phyloP scores from a whole-genome alignment of 2,113 vertebrate genomes.

The Eptesicus fuscus region DNA sequence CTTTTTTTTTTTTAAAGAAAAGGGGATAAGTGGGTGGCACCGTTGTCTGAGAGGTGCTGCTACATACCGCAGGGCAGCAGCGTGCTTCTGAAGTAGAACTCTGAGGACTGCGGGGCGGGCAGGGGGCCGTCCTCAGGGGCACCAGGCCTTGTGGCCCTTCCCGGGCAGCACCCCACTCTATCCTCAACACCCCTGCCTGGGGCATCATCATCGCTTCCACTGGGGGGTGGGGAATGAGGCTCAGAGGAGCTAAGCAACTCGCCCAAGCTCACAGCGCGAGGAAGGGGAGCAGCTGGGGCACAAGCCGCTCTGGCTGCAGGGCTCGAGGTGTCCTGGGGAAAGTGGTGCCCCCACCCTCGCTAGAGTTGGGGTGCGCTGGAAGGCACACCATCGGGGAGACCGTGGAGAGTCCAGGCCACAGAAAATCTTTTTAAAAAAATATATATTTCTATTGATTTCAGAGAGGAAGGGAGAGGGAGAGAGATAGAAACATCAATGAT shows the following conservation, averaged over 20 bases:
- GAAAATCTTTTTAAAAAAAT: no score
- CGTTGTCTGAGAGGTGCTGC: not conserved
- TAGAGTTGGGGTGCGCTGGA: not conserved
- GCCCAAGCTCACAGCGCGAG: not conserved
- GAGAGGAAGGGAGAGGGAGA: no score
- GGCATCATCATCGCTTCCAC: fast-evolving
- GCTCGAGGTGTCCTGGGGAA: not conserved
- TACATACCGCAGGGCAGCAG: no score
- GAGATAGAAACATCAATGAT: no score
- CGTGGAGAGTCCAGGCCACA: not conserved
- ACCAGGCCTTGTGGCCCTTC: not conserved
- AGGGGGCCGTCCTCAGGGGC: fast-evolving
- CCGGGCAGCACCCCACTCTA: fast-evolving
- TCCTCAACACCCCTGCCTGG: not conserved
- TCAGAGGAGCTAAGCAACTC: not conserved
- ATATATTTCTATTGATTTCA: no score
- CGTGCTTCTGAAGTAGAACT: not conserved
- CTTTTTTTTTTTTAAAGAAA: no score
- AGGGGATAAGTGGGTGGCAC: no score
- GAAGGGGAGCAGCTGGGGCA: not conserved
- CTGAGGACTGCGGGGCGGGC: not conserved
- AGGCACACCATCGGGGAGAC: not conserved
- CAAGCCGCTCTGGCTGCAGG: not conserved
- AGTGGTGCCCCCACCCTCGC: not conserved
- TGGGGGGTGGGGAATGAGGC: not conserved